phyloP scores from a whole-genome alignment of 2,888 invertebrate species.

The Caenorhabditis sulstoni region DNA sequence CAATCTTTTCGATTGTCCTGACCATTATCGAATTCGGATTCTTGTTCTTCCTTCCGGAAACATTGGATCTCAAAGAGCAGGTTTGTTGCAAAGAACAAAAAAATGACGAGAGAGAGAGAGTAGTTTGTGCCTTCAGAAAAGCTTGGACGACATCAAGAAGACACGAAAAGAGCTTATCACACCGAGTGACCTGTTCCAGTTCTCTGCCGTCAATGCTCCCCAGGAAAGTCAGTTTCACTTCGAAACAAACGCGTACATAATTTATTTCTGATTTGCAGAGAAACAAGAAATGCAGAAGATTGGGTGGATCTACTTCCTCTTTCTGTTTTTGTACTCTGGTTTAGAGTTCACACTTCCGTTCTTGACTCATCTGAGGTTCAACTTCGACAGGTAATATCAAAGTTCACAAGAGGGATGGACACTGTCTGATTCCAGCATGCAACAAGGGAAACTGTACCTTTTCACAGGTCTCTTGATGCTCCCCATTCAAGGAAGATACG shows the following conservation, averaged over 20 bases:
- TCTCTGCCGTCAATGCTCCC: constrained; percentile 68
- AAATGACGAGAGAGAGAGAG: not conserved
- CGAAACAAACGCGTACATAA: not conserved
- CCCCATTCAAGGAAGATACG: constrained; percentile 89
- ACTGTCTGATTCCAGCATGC: constrained; percentile 90
- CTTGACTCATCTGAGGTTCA: constrained; percentile 92
- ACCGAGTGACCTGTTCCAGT: constrained; percentile 68
- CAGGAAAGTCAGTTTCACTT: constrained; percentile 56
- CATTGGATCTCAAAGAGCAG: constrained; percentile 80
- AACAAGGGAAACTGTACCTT: constrained; percentile 98
- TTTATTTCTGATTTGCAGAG: constrained; percentile 51
- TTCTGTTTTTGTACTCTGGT: constrained; percentile 94
- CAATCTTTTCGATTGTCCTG: constrained; percentile 82
- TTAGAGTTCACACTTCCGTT: constrained; percentile 97
- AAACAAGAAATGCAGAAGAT: constrained; percentile 67
- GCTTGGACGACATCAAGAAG: constrained; percentile 44
- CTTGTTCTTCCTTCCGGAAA: constrained; percentile 89
- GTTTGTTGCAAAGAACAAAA: constrained; percentile 10
- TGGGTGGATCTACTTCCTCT: constrained; percentile 86
- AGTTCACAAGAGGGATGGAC: too few species aligned
- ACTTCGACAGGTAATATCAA: constrained; percentile 85
- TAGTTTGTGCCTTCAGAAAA: constrained; percentile 33
- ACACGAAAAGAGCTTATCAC: constrained; percentile 57
- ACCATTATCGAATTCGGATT: constrained; percentile 88
- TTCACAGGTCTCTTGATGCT: constrained; percentile 95